Base-by-base conservation (phyloP, 2,888 invertebrate genomes). In the Hemicrepidius hirtus region DNA sequence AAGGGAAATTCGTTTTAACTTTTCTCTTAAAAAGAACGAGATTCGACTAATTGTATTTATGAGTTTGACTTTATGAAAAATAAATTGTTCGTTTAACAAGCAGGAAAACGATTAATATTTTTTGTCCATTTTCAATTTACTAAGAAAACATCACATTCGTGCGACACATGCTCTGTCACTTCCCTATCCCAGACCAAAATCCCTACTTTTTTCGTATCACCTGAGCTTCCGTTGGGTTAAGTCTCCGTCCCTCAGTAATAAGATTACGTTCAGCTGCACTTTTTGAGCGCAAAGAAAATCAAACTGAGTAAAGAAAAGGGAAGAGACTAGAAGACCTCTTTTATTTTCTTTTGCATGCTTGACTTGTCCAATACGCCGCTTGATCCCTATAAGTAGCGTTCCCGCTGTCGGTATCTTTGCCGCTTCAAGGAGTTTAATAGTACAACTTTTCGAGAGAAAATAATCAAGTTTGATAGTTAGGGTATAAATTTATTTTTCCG, bases 381-480 rank as follows among this genome's bases (percentile, higher is more conserved):
- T 69, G 70, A 69, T 74, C 73, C 70, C 40, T 70, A 49, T 69
- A 74, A 74, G 70, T 53, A 60, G 68, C 57, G 59, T 53, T 37
- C 53, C 55, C 59, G 62, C 62, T 44, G 50, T 46, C 65, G 53
- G 68, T 72, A 72, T 74, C 70, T 72, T 74, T 65, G 57, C 46
- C 71, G 74, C 72, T 72, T 69, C 71, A 60, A 65, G 44, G 67
- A 68, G 37, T 74, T 74, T 74, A 68, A 74, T 74, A 68, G 67
- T 65, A 60, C 41, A 71, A 71, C 71, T 72, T 73, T 50, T 63
- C 21, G 46, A 28, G 20, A 35, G 32, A 67, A 71, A 70, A 74
- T 73, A 69, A 70, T 67, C 73, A 69, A 73, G 65, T 66, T 62
- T 50, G 73, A 73, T 69, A 66, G 69, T 68, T 73, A 62, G 41